Conservation (phyloP, 2,113 vertebrate species). For the Morone saxatilis region DNA sequence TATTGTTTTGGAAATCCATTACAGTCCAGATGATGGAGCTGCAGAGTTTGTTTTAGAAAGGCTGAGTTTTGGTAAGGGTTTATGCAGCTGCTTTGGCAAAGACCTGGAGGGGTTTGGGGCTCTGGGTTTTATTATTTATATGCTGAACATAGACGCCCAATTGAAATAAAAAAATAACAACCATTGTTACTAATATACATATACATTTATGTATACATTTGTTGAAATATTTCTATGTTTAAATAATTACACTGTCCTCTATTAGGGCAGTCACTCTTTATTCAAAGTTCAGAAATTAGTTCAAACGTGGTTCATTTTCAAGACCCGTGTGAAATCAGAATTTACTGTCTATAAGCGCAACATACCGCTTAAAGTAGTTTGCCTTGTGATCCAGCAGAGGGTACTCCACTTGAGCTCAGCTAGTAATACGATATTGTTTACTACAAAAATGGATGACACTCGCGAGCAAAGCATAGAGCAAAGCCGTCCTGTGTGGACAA, state of each 20-base stretch:
- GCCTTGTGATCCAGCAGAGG: no score
- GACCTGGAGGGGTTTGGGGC: conserved; percentile 11
- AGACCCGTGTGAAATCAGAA: no score
- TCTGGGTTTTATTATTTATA: conserved; percentile 19
- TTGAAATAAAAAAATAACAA: neutral
- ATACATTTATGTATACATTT: neutral
- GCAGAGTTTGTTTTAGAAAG: conserved; percentile 75
- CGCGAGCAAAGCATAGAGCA: no score
- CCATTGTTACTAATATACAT: neutral
- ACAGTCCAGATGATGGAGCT: conserved; percentile 74
- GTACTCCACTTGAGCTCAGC: no score
- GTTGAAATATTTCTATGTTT: neutral
- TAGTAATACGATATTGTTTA: no score
- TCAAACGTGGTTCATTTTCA: no score
- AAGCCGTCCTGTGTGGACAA: no score
- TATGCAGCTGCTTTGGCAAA: conserved; percentile 69
- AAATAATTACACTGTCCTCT: neutral
- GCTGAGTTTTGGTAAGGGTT: conserved; percentile 64
- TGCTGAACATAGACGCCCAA: neutral
- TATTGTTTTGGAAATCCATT: conserved; percentile 83
- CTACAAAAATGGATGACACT: no score
- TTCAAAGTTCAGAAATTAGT: no score
- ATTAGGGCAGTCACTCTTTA: no score
- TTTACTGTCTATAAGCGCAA: no score
- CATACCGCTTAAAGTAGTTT: no score